phyloP scores from a whole-genome alignment of 2,888 invertebrate species.

The Tetrapedia diversipes region DNA sequence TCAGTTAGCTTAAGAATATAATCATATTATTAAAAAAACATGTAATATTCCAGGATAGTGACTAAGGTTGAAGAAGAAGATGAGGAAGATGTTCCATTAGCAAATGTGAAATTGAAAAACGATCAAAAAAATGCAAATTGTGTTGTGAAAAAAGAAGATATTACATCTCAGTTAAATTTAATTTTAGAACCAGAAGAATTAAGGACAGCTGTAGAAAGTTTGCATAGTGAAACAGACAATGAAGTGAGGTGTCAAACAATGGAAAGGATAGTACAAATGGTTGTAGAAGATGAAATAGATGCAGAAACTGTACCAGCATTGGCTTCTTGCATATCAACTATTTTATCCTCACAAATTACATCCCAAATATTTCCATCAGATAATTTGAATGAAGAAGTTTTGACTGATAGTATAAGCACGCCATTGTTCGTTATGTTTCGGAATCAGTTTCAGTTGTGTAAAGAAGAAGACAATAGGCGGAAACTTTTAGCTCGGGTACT shows the following conservation, averaged over 20 bases:
- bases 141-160: slow-evolving; percentile 76
- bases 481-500: slow-evolving; percentile 91
- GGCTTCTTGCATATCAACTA: slow-evolving; percentile 85
- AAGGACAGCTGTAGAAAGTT: slow-evolving; percentile 84
- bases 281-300: slow-evolving; percentile 86
- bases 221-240: slow-evolving; percentile 85
- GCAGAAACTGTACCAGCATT: slow-evolving; percentile 85
- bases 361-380: slow-evolving; percentile 85
- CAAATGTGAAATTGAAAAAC: slow-evolving; percentile 88
- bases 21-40: not conserved
- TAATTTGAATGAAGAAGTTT: slow-evolving; percentile 84
- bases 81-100: slow-evolving; percentile 90
- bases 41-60: slow-evolving; percentile 72
- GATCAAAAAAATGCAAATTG: slow-evolving; percentile 77
- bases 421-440: slow-evolving; percentile 95
- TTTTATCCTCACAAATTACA: slow-evolving; percentile 84
- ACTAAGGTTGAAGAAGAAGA: slow-evolving; percentile 85
- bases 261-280: slow-evolving; percentile 86
- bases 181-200: slow-evolving; percentile 84
- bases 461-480: slow-evolving; percentile 89
- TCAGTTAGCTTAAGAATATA: not conserved
- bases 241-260: slow-evolving; percentile 87
- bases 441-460: slow-evolving; percentile 88
- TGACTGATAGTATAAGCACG: slow-evolving; percentile 91
- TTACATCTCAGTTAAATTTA: slow-evolving; percentile 76